A percentile compares a stretch with the other conserved stretches of the same genome.
Conservation (phyloP, 37 sponge, comb jelly and placozoan species). For the Chondrosia reniformis region DNA sequence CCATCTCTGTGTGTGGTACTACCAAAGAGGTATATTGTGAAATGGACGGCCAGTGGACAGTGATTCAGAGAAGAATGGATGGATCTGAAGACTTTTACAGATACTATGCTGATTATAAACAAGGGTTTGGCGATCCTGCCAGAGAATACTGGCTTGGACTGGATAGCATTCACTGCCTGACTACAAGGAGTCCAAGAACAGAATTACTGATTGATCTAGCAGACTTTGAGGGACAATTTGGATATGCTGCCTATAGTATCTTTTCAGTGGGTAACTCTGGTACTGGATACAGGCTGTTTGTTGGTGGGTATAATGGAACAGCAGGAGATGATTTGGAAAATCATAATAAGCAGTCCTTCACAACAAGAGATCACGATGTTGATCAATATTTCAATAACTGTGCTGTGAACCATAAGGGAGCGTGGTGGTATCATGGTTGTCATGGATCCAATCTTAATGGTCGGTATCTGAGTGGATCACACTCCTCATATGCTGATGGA, state of each 20-base stretch:
- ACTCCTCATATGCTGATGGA: slow-evolving; percentile 19
- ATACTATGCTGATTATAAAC: background rate
- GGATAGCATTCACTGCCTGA: slow-evolving; percentile 1
- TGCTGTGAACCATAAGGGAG: background rate
- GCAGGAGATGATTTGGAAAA: slow-evolving; percentile 10
- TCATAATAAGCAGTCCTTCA: background rate
- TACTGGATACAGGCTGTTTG: background rate
- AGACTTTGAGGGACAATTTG: background rate
- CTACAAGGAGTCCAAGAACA: background rate
- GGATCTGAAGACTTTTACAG: background rate
- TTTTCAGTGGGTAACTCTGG: background rate
- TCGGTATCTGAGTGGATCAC: background rate
- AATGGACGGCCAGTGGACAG: slow-evolving; percentile 20
- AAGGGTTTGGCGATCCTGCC: slow-evolving; percentile 1
- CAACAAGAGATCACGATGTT: slow-evolving; percentile 11
- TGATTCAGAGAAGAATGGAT: background rate
- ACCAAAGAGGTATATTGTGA: too few relatives aligned
- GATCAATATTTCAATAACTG: background rate
- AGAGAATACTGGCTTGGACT: slow-evolving; percentile 9
- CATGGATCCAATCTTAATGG: slow-evolving; percentile 10
- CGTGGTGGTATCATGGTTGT: slow-evolving; percentile 12
- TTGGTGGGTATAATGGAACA: slow-evolving; percentile 14
- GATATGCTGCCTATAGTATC: slow-evolving; percentile 14
- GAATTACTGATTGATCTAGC: background rate
- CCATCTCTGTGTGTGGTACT: too few relatives aligned